phyloP scores from a whole-genome alignment of 2,888 invertebrate genomes.

The Plusia festucae region DNA sequence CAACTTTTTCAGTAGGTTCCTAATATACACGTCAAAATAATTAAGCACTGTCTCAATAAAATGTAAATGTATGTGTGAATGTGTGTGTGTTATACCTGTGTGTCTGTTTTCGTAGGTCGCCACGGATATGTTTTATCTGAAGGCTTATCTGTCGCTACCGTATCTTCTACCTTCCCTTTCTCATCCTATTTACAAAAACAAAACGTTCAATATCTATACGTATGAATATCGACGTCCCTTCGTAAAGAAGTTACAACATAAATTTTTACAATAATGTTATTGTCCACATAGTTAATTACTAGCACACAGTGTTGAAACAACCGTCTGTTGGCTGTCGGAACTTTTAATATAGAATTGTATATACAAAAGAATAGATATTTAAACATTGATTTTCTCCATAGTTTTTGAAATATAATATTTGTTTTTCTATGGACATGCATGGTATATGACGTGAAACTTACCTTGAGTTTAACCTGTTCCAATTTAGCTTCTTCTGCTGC shows the following conservation, averaged over 20 bases:
- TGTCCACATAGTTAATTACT: constrained; percentile 73
- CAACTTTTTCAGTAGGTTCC: constrained; percentile 69
- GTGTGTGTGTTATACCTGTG: constrained; percentile 70
- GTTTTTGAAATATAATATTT: constrained; percentile 33
- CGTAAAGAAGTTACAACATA: constrained; percentile 41
- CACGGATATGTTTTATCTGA: constrained; percentile 80
- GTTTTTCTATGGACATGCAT: constrained; percentile 58
- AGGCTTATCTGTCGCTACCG: constrained; percentile 77
- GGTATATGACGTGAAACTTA: constrained; percentile 67
- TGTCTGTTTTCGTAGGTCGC: constrained; percentile 83
- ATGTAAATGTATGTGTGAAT: constrained; percentile 52
- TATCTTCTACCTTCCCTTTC: constrained; percentile 75
- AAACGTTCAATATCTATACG: constrained; percentile 50
- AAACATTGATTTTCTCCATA: constrained; percentile 52
- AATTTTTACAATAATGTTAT: constrained; percentile 59
- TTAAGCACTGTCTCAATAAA: constrained; percentile 10
- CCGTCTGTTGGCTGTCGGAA: constrained; percentile 63
- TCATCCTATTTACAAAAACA: constrained; percentile 83
- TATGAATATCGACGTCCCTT: constrained; percentile 26
- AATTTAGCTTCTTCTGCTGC: constrained; percentile 76
- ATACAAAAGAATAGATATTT: constrained; percentile 62
- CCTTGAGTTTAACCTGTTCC: constrained; percentile 84
- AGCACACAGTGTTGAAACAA: constrained; percentile 68
- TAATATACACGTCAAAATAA: constrained; percentile 61
- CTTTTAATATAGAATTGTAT: constrained; percentile 65